Conservation (phyloP, 2,888 invertebrate species). For the Dynastes tityus region DNA sequence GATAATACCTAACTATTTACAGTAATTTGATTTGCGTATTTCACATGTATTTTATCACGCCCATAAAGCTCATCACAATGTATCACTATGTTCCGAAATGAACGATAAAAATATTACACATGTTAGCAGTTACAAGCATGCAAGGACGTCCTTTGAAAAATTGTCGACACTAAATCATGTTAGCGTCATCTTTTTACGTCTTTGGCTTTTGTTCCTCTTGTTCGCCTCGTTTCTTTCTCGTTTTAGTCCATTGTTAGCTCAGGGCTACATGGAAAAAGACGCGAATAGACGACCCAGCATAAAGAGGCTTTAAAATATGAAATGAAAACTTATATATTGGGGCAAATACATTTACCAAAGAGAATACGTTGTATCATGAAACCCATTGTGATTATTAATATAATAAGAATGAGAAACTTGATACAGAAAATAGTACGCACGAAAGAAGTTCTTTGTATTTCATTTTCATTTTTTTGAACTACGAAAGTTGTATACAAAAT, state of each 20-base stretch:
- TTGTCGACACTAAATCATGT: slow-evolving; percentile 24
- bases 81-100: not conserved
- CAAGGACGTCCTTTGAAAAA: slow-evolving; percentile 14
- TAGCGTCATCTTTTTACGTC: slow-evolving; percentile 29
- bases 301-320: slow-evolving; percentile 35
- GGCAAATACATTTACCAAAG: slow-evolving; percentile 11
- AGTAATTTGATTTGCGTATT: not conserved
- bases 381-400: not conserved
- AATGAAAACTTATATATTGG: slow-evolving; percentile 28
- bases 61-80: slow-evolving; percentile 7
- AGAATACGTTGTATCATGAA: not conserved
- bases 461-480: not conserved
- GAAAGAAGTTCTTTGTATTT: not conserved
- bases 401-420: not conserved
- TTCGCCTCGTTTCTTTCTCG: slow-evolving; percentile 5
- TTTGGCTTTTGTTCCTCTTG: slow-evolving; percentile 15
- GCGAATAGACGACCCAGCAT: slow-evolving; percentile 16
- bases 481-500: not conserved
- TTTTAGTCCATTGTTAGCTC: slow-evolving; percentile 23
- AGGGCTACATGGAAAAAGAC: slow-evolving; percentile 9
- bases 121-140: slow-evolving; percentile 13
- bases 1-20: not conserved
- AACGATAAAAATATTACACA: slow-evolving; percentile 1
- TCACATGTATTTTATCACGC: slow-evolving; percentile 7
- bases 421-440: not conserved